Evolutionary conservation across 2,888 invertebrate genomes (phyloP).

Genomic region (Acanthopleura granulata): DNA sequence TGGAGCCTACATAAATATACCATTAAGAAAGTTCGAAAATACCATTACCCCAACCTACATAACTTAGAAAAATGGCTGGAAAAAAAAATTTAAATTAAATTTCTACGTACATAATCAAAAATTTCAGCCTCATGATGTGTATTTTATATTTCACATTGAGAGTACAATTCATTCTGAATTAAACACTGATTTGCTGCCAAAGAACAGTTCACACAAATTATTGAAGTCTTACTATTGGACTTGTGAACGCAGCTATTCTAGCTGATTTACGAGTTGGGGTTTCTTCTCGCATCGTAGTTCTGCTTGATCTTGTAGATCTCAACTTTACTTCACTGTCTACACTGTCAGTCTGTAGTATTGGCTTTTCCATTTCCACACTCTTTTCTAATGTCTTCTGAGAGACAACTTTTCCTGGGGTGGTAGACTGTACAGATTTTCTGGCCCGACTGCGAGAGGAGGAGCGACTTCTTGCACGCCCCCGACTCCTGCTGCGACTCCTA

Average conservation of each 20-base stretch:
- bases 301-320: not conserved
- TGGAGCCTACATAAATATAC: too few relatives aligned
- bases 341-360: slow-evolving; percentile 29
- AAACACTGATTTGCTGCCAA: too few relatives aligned
- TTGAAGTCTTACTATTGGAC: not conserved
- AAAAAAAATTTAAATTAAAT: too few relatives aligned
- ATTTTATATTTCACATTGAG: too few relatives aligned
- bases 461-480: slow-evolving; percentile 31
- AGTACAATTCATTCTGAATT: too few relatives aligned
- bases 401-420: not conserved
- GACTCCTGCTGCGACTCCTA: slow-evolving; percentile 40
- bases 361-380: slow-evolving; percentile 31
- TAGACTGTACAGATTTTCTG: not conserved
- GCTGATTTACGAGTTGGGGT: slow-evolving; percentile 46
- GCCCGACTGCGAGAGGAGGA: not conserved
- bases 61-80: too few relatives aligned
- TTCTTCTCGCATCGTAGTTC: not conserved
- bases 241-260: slow-evolving; percentile 28
- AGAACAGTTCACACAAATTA: too few relatives aligned
- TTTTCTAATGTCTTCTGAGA: not conserved
- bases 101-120: too few relatives aligned
- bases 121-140: too few relatives aligned
- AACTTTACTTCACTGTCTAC: not conserved
- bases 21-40: too few relatives aligned
- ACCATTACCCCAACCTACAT: too few relatives aligned